Conservation (phyloP, 2,797 vertebrate genomes). For the Trichosurus vulpecula region DNA sequence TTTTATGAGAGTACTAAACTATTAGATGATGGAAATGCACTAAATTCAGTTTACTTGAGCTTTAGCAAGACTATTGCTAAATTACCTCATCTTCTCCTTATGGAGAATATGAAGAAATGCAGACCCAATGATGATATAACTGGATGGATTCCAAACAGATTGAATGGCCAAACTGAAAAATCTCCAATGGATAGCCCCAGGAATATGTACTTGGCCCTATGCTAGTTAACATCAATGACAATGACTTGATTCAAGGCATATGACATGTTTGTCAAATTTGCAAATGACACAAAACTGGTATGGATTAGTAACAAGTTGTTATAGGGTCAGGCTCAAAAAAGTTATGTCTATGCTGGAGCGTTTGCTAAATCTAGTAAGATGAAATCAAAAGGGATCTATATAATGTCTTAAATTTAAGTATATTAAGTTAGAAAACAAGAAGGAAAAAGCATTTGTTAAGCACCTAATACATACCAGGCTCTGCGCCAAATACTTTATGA, state of each 20-base stretch:
- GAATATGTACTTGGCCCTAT: not conserved
- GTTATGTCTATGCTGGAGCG: not conserved
- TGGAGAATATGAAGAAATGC: not conserved
- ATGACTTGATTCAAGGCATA: not conserved
- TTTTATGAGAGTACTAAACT: not conserved
- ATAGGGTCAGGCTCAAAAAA: not conserved
- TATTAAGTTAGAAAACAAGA: not conserved
- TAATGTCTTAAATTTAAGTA: not conserved
- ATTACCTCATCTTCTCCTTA: not conserved
- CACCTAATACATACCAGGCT: not conserved
- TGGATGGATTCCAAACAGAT: not conserved
- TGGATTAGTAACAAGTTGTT: not conserved
- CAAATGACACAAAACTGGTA: not conserved
- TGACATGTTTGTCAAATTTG: not conserved
- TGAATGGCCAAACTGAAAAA: not conserved
- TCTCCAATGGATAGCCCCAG: not conserved
- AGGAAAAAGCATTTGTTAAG: not conserved
- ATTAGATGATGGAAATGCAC: not conserved
- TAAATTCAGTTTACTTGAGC: not conserved
- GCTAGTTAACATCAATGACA: not conserved
- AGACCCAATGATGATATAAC: not conserved
- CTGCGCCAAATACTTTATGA: not conserved
- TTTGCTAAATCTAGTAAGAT: not conserved
- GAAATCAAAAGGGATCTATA: not conserved
- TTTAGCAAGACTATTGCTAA: not conserved